These are phyloP conservation scores for Copidosoma aretas DNA, from an alignment of 2,888 invertebrate genomes.

Conservation along the genomic window DNA sequence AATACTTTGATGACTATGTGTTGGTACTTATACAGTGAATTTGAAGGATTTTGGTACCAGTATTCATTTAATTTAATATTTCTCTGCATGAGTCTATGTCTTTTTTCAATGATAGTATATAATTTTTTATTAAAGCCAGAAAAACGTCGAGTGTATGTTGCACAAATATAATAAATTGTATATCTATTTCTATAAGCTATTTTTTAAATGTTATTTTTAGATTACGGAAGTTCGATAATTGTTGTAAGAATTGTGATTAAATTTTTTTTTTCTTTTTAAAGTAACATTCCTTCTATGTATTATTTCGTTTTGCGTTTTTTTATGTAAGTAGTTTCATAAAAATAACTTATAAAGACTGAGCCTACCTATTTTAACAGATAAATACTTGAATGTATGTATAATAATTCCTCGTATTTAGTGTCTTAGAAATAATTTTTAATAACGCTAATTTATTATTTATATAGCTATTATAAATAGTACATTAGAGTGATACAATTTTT, in stretches of 20 bases:
- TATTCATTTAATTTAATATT: slow-evolving; percentile 72
- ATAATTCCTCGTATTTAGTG: slow-evolving; percentile 18
- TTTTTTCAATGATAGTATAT: slow-evolving; percentile 54
- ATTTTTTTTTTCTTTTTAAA: too few relatives aligned
- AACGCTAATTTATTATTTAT: slow-evolving; percentile 26
- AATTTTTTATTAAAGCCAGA: slow-evolving; percentile 56
- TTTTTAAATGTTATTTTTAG: slow-evolving; percentile 23
- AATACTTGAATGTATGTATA: slow-evolving; percentile 30
- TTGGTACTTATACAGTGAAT: slow-evolving; percentile 69
- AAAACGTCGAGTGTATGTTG: slow-evolving; percentile 52
- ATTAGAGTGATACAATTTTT: slow-evolving; percentile 30
- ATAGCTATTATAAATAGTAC: slow-evolving; percentile 9
- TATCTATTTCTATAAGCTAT: slow-evolving; percentile 25
- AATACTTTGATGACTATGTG: slow-evolving; percentile 74
- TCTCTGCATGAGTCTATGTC: slow-evolving; percentile 62
- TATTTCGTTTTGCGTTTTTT: too few relatives aligned
- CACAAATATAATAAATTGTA: slow-evolving; percentile 22
- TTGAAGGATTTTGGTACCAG: slow-evolving; percentile 75
- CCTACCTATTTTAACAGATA: slow-evolving; percentile 25
- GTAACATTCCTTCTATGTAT: too few relatives aligned
- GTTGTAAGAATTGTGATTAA: too few relatives aligned
- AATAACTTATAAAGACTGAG: slow-evolving; percentile 35
- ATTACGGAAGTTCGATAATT: too few relatives aligned
- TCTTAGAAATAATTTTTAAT: slow-evolving; percentile 16
- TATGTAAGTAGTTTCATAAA: slow-evolving; percentile 35